Base-by-base conservation (phyloP, 1,140 invertebrate species). In the Aethina tumida region DNA sequence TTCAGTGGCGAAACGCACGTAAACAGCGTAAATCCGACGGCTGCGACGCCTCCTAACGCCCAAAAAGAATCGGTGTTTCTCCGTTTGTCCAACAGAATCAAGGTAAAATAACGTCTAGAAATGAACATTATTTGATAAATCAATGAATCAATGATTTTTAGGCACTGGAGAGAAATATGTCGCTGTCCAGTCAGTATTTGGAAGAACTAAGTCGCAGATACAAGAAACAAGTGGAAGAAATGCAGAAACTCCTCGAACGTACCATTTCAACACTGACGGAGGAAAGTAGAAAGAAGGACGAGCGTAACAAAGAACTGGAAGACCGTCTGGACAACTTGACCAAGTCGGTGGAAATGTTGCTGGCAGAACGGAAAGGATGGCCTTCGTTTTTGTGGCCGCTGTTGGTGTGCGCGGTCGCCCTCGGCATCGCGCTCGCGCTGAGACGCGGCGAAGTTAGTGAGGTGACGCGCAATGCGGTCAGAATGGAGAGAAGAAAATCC, bases 31-130 rank as follows among this genome's bases (percentile, higher is more conserved):
- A 44, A 36, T 14, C 24, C 38, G 14, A 39, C 50, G 25, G 38
- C 45, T 13, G 47, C 50, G 10, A 42, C 35, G 14, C 69, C 68
- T 10, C 70, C 71, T 30, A 74, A 74, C 54, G 66, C 61, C 4
- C 84, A 87, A 50, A 93, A 96, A 47, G 94, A 98, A 65, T 94
- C 91, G 3, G 87, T 97, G 14, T 96, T 98, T 60, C 75, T 97
- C 49, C 74, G 93, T 45, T 67, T 99, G 15, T 91, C 86, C 20
- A 98, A 97, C 66, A 79, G 92, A 54, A 93, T 99, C 16, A 95
- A 95, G 75, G 83, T 86, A 58, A 58, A 22, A 30, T 42, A 19
- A 18, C 18, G 18, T 38, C 30, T 38, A 9, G 14, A 29, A 29
- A 9, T 30, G 4, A 5, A 12, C 16, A 34, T 22, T 22, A 16